Conservation (phyloP, 1,140 invertebrate genomes). For the Papilio polyxenes region DNA sequence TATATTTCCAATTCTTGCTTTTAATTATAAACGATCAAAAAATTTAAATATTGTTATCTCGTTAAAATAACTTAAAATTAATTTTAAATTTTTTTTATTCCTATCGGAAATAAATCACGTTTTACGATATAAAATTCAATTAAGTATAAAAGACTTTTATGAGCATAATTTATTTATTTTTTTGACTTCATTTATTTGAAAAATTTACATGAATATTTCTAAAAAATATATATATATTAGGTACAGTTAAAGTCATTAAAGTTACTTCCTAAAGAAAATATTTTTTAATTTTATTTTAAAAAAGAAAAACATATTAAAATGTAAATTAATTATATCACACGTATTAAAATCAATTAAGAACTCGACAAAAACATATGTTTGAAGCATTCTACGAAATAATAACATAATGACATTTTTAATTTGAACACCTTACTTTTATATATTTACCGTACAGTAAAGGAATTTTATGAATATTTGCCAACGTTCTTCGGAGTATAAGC, state of each 20-base stretch:
- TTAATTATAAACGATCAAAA: slow-evolving; percentile 26
- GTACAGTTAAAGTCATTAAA: no score
- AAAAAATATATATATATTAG: background rate
- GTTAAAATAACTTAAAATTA: slow-evolving; percentile 28
- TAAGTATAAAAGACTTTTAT: background rate
- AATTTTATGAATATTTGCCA: background rate
- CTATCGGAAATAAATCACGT: slow-evolving; percentile 14
- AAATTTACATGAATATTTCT: background rate
- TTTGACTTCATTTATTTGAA: background rate
- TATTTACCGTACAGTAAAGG: background rate
- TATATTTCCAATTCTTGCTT: background rate
- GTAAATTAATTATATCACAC: no score
- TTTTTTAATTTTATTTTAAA: no score
- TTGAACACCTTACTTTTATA: background rate
- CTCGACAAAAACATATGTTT: no score
- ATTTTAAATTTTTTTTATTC: slow-evolving; percentile 22
- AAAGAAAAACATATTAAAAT: no score
- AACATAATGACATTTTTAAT: background rate
- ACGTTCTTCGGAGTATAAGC: background rate
- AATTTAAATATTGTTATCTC: slow-evolving; percentile 26
- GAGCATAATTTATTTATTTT: background rate
- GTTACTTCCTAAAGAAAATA: no score
- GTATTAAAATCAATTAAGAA: no score
- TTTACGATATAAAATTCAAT: background rate
- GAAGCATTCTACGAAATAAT: no score